Percentiles rank a stretch among this genome's conserved stretches.
phyloP scores from a whole-genome alignment of 2,797 vertebrate genomes.

The Gymnoscopelus braueri region DNA sequence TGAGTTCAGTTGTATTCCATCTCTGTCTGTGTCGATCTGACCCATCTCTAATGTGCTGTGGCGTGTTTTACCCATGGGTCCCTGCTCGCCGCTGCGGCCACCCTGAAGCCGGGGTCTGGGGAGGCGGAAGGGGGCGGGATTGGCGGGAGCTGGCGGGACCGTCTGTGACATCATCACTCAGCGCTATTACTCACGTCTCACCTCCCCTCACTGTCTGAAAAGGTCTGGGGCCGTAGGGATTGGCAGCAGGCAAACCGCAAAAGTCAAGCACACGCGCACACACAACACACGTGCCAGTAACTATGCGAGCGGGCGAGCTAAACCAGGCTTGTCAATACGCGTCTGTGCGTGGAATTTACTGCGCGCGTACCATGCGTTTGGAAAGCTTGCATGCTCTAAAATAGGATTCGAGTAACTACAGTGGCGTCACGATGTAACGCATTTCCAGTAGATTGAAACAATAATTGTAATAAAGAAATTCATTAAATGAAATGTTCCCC shows the following conservation, averaged over 20 bases:
- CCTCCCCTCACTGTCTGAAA: constrained; percentile 72
- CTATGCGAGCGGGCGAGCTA: too few relatives aligned
- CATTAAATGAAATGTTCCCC: too few relatives aligned
- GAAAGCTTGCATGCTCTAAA: too few relatives aligned
- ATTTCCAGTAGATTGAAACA: too few relatives aligned
- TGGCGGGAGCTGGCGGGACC: constrained; percentile 39
- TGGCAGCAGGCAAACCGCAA: constrained; percentile 21
- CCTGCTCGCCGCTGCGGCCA: constrained; percentile 53
- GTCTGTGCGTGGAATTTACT: too few relatives aligned
- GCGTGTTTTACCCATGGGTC: constrained; percentile 75
- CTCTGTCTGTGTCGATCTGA: constrained; percentile 59
- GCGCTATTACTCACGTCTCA: constrained; percentile 72
- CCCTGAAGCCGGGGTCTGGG: constrained; percentile 71
- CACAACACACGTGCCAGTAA: background rate
- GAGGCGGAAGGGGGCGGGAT: constrained; percentile 47
- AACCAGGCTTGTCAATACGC: too few relatives aligned
- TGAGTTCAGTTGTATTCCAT: constrained; percentile 63
- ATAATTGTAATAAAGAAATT: too few relatives aligned
- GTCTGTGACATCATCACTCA: constrained; percentile 75
- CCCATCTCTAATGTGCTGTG: constrained; percentile 73
- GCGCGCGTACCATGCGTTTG: too few relatives aligned
- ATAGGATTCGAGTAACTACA: too few relatives aligned
- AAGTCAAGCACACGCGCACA: constrained; percentile 17
- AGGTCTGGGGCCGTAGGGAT: constrained; percentile 50
- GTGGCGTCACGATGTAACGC: too few relatives aligned